These are phyloP conservation scores for Ichneumon xanthorius DNA, from an alignment of 2,888 invertebrate species.

Conservation along the genomic window DNA sequence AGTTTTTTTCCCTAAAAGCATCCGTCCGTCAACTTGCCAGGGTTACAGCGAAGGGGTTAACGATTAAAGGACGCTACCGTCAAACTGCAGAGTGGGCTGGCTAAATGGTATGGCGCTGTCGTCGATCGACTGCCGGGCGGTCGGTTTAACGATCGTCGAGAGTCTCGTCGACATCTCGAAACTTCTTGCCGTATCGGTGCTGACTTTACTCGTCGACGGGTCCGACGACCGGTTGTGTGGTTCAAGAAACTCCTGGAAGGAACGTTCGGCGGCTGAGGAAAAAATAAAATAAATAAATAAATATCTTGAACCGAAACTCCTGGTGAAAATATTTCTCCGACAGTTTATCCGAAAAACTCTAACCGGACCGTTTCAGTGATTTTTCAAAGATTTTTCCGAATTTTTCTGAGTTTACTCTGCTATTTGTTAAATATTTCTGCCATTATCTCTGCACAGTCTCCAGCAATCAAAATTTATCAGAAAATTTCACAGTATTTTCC, in stretches of 20 bases:
- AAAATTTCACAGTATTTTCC: too few relatives aligned
- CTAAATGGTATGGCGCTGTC: conserved; percentile 78
- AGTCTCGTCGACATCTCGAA: conserved; percentile 32
- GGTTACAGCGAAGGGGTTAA: neutral
- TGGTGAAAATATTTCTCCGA: too few relatives aligned
- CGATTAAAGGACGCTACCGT: conserved; percentile 23
- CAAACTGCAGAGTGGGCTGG: conserved; percentile 71
- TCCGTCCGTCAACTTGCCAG: too few relatives aligned
- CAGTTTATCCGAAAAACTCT: too few relatives aligned
- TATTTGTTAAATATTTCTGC: too few relatives aligned
- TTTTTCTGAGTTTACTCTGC: too few relatives aligned
- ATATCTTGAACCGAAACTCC: too few relatives aligned
- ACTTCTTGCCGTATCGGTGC: neutral
- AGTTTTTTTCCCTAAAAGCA: too few relatives aligned
- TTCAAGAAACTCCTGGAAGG: conserved; percentile 68
- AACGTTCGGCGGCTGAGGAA: conserved; percentile 58
- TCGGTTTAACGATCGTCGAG: neutral
- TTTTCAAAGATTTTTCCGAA: too few relatives aligned
- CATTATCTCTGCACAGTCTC: too few relatives aligned
- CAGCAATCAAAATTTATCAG: too few relatives aligned
- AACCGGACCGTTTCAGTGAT: too few relatives aligned
- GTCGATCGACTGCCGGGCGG: conserved; percentile 62
- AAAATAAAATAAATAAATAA: neutral
- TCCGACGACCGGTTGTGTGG: conserved; percentile 40
- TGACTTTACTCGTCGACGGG: conserved; percentile 18